A percentile compares a stretch with the other conserved stretches of the same genome.
Evolutionary conservation across 2,888 invertebrate species (phyloP).

Genomic region (Dasysyrphus albostriatus): DNA sequence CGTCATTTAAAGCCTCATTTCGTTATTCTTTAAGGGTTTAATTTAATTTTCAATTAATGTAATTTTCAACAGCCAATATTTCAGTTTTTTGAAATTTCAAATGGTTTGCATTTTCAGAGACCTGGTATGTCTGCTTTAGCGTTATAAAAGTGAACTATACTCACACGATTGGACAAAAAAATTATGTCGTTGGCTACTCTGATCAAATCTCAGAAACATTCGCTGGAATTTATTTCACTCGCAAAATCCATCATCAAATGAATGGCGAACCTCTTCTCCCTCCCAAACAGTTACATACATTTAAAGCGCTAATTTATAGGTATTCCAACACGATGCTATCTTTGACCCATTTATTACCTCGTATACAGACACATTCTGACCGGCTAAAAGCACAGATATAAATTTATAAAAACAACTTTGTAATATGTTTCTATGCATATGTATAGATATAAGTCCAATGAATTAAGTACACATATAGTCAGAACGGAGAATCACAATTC

Average conservation of each 20-base stretch:
- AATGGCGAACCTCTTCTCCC: not conserved
- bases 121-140: too few relatives aligned
- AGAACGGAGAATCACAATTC: conserved; percentile 17
- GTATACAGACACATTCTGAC: conserved; percentile 32
- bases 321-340: conserved; percentile 20
- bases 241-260: conserved; percentile 38
- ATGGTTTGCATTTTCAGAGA: too few relatives aligned
- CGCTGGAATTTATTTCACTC: conserved; percentile 41
- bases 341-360: conserved; percentile 38
- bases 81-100: too few relatives aligned
- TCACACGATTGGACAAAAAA: not conserved
- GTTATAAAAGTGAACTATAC: too few relatives aligned
- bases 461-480: conserved; percentile 52
- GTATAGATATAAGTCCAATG: conserved; percentile 64
- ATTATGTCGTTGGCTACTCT: not conserved
- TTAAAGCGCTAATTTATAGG: conserved; percentile 61
- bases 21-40: too few relatives aligned
- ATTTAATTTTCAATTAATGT: too few relatives aligned
- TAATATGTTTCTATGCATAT: not conserved
- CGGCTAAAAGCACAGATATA: conserved; percentile 5
- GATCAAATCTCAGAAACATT: not conserved
- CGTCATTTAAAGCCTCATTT: too few relatives aligned
- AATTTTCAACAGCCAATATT: too few relatives aligned
- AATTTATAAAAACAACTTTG: conserved; percentile 19
- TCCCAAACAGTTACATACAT: conserved; percentile 3